A percentile compares a stretch with the other conserved stretches of the same genome.
phyloP scores from a whole-genome alignment of 2,113 vertebrate species.

The Lamprotornis superbus region DNA sequence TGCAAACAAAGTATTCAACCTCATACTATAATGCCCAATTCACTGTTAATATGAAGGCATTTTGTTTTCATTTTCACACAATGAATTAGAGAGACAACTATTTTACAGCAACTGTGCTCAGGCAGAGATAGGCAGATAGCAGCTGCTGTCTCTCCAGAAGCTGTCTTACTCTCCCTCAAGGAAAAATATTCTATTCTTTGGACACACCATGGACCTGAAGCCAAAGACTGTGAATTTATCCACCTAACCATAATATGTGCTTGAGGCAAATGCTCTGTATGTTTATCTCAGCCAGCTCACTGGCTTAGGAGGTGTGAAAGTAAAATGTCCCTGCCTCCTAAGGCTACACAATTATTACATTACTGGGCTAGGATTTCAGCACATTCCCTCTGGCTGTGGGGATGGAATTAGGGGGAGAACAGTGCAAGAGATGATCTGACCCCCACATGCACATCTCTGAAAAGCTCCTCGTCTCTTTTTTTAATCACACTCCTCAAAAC shows the following conservation, averaged over 20 bases:
- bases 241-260: neutral
- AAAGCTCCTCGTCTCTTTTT: neutral
- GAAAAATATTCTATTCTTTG: neutral
- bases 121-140: neutral
- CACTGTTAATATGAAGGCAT: neutral
- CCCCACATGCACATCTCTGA: neutral
- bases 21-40: neutral
- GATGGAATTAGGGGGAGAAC: neutral
- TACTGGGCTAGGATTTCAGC: neutral
- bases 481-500: neutral
- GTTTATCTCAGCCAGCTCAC: neutral
- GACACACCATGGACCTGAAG: neutral
- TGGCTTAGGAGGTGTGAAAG: neutral
- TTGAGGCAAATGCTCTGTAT: neutral
- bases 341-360: neutral
- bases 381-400: neutral
- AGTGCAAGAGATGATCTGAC: neutral
- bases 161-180: neutral
- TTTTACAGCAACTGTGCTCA: neutral
- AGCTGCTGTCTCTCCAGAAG: neutral
- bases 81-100: neutral
- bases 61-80: neutral
- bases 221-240: neutral
- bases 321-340: neutral
- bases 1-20: neutral